These are phyloP conservation scores for Diachrysia chrysitis DNA, from an alignment of 2,888 invertebrate genomes.

Conservation along the genomic window DNA sequence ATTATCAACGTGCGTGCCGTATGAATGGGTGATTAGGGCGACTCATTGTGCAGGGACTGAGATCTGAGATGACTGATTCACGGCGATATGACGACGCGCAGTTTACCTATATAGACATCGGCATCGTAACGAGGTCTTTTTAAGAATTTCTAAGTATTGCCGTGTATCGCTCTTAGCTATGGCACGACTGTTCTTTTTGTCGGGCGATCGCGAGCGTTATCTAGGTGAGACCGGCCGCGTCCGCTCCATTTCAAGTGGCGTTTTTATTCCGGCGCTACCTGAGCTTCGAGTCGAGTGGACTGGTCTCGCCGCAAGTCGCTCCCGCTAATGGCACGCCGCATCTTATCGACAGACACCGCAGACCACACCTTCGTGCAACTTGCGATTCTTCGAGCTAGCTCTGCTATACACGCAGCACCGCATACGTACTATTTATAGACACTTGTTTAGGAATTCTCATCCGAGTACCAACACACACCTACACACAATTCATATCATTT, in stretches of 20 bases:
- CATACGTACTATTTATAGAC: constrained; percentile 60
- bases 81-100: constrained; percentile 58
- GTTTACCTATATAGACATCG: constrained; percentile 34
- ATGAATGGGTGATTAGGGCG: constrained; percentile 83
- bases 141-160: constrained; percentile 58
- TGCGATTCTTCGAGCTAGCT: constrained; percentile 61
- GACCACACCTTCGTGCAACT: constrained; percentile 68
- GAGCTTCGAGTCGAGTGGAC: constrained; percentile 69
- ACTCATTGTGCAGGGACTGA: constrained; percentile 66
- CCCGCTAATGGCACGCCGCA: constrained; percentile 73
- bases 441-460: constrained; percentile 49
- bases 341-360: constrained; percentile 60
- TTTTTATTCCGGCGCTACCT: constrained; percentile 88
- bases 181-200: constrained; percentile 66
- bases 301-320: constrained; percentile 69
- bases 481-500: constrained; percentile 54
- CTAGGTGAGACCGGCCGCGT: constrained; percentile 82
- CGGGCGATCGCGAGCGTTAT: constrained; percentile 74
- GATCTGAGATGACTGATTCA: constrained; percentile 72
- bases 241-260: constrained; percentile 85
- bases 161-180: constrained; percentile 55
- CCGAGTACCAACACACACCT: constrained; percentile 33
- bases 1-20: constrained; percentile 82
- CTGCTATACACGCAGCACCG: constrained; percentile 51
- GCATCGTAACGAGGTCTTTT: constrained; percentile 53